These are phyloP conservation scores for Trachelipus rathkii DNA, from an alignment of 1,140 invertebrate genomes.

Conservation along the genomic window DNA sequence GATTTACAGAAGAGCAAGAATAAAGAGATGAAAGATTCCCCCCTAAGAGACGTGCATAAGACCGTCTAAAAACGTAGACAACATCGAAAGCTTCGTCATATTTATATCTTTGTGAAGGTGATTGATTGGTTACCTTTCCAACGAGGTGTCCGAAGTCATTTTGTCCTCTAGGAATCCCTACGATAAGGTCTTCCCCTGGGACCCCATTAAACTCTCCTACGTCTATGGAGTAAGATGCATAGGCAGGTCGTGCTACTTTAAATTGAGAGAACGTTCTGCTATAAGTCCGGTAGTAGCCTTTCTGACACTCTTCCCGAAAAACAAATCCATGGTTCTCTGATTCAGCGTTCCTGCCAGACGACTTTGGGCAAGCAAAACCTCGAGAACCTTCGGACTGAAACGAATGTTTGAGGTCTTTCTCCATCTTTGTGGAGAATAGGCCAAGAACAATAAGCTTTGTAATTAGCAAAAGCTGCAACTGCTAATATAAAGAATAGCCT, in stretches of 20 bases:
- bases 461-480: too few relatives aligned
- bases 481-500: too few relatives aligned
- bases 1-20: not conserved
- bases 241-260: constrained; percentile 11
- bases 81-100: constrained; percentile 3
- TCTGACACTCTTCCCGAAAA: not conserved
- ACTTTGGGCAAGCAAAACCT: not conserved
- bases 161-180: constrained; percentile 17
- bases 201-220: constrained; percentile 17
- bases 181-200: constrained; percentile 16
- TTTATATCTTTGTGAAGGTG: not conserved
- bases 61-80: not conserved
- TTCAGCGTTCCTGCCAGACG: not conserved
- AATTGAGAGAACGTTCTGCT: not conserved
- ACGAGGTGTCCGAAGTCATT: constrained; percentile 26
- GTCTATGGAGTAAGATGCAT: constrained; percentile 22
- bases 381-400: constrained; percentile 6
- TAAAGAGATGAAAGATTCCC: not conserved
- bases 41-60: not conserved
- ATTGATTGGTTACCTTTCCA: constrained; percentile 26
- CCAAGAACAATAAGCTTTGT: too few relatives aligned
- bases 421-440: not conserved
- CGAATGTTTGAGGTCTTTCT: not conserved
- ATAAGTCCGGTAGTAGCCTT: not conserved
- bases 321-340: not conserved